phyloP scores from a whole-genome alignment of 2,113 vertebrate genomes.

The Pedionomus torquatus region DNA sequence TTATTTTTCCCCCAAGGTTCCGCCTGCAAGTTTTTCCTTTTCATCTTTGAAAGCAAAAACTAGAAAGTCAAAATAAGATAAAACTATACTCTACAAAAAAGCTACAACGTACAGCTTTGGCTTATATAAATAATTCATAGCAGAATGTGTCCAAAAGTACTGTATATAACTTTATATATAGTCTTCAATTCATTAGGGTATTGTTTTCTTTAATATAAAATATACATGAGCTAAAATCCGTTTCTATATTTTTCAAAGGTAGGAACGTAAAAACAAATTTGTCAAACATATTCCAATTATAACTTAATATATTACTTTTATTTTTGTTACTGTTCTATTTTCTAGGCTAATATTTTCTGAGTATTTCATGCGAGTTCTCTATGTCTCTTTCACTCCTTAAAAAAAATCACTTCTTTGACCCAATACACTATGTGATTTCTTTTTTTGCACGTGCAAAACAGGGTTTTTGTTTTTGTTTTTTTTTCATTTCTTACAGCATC shows the following conservation, averaged over 20 bases:
- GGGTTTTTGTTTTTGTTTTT: slow-evolving; percentile 44
- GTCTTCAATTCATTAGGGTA: slow-evolving; percentile 91
- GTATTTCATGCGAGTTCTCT: slow-evolving; percentile 81
- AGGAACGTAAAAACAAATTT: slow-evolving; percentile 84
- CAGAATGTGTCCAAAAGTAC: slow-evolving; percentile 91
- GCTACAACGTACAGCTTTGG: slow-evolving; percentile 94
- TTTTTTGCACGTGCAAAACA: slow-evolving; percentile 83
- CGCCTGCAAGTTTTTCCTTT: slow-evolving; percentile 88
- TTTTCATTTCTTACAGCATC: slow-evolving; percentile 71
- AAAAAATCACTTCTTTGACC: slow-evolving; percentile 81
- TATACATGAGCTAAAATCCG: slow-evolving; percentile 86
- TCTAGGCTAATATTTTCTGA: slow-evolving; percentile 81
- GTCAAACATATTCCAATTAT: slow-evolving; percentile 84
- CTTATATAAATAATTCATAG: slow-evolving; percentile 97
- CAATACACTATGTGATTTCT: slow-evolving; percentile 63
- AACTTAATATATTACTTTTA: slow-evolving; percentile 90
- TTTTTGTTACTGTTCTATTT: slow-evolving; percentile 81
- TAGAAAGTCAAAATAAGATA: slow-evolving; percentile 87
- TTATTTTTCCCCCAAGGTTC: slow-evolving; percentile 95
- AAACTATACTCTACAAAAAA: slow-evolving; percentile 89
- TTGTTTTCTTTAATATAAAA: slow-evolving; percentile 88
- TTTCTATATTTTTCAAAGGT: slow-evolving; percentile 79
- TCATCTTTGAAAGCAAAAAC: slow-evolving; percentile 86
- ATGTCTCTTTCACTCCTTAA: slow-evolving; percentile 70
- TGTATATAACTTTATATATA: slow-evolving; percentile 88